Percentiles rank a stretch among this genome's conserved stretches.
phyloP scores from a whole-genome alignment of 2,113 vertebrate species.

The Ageneiosus marmoratus region DNA sequence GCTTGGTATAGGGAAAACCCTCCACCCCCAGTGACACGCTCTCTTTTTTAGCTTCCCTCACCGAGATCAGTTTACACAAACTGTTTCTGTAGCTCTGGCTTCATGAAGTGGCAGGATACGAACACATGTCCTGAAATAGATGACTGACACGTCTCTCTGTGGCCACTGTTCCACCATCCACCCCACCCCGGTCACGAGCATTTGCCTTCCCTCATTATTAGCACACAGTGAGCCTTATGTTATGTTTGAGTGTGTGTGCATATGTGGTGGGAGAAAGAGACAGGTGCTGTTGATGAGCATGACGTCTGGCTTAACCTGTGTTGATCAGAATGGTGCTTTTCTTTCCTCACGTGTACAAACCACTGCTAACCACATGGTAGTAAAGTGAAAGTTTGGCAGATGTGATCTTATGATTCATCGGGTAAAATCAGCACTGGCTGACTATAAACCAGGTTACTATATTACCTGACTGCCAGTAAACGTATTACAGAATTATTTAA shows the following conservation, averaged over 20 bases:
- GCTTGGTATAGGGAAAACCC: neutral
- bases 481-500: neutral
- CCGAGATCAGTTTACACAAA: slow-evolving; percentile 6
- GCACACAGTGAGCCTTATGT: slow-evolving; percentile 25
- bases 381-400: neutral
- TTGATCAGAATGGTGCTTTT: neutral
- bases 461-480: neutral
- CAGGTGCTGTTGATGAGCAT: slow-evolving; percentile 28
- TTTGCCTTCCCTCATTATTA: slow-evolving; percentile 17
- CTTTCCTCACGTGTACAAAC: neutral
- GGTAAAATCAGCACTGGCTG: neutral
- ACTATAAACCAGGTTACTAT: neutral
- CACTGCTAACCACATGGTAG: neutral
- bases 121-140: slow-evolving; percentile 20
- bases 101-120: neutral
- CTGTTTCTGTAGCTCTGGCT: neutral
- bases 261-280: neutral
- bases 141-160: slow-evolving; percentile 8
- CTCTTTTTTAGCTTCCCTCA: slow-evolving; percentile 18
- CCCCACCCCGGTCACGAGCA: neutral
- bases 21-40: neutral
- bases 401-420: neutral
- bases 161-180: slow-evolving; percentile 3
- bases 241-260: neutral
- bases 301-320: neutral